A percentile compares a stretch with the other conserved stretches of the same genome.
Evolutionary conservation across 2,888 invertebrate species (phyloP).

Genomic region (Pammene aurita): DNA sequence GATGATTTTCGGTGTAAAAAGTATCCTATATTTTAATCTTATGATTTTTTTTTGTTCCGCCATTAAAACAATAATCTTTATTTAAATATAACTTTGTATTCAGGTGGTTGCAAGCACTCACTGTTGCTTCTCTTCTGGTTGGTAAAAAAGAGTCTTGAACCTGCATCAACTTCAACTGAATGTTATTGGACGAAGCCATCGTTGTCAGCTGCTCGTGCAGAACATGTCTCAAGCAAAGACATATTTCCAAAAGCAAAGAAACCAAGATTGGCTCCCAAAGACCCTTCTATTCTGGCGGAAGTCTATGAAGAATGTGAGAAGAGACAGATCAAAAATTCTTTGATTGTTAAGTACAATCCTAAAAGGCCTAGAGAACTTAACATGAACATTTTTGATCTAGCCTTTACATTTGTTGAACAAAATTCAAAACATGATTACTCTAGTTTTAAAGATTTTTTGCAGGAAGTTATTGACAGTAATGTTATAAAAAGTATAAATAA

Average conservation of each 20-base stretch:
- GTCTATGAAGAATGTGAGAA: slow-evolving; percentile 15
- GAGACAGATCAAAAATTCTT: neutral
- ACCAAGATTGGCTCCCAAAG: slow-evolving; percentile 14
- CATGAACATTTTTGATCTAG: neutral
- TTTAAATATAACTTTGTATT: neutral
- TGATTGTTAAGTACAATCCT: slow-evolving; percentile 11
- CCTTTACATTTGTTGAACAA: neutral
- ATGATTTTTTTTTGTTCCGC: too few relatives aligned
- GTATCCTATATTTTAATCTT: too few relatives aligned
- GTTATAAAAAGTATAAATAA: too few relatives aligned
- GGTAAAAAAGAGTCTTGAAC: slow-evolving; percentile 21
- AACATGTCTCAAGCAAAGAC: slow-evolving; percentile 8
- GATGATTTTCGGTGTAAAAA: too few relatives aligned
- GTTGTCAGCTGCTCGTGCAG: neutral
- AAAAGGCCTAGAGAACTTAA: neutral
- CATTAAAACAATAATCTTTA: too few relatives aligned
- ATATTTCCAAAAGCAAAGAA: slow-evolving; percentile 16
- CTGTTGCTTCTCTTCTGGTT: slow-evolving; percentile 29
- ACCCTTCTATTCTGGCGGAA: slow-evolving; percentile 3
- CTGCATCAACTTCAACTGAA: slow-evolving; percentile 11
- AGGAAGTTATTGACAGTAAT: too few relatives aligned
- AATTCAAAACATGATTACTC: slow-evolving; percentile 1
- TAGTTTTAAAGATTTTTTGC: too few relatives aligned
- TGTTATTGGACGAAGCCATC: slow-evolving; percentile 29
- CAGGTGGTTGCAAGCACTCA: slow-evolving; percentile 34